Base-by-base conservation (phyloP, 2,888 invertebrate species). In the Zonitis immaculata region DNA sequence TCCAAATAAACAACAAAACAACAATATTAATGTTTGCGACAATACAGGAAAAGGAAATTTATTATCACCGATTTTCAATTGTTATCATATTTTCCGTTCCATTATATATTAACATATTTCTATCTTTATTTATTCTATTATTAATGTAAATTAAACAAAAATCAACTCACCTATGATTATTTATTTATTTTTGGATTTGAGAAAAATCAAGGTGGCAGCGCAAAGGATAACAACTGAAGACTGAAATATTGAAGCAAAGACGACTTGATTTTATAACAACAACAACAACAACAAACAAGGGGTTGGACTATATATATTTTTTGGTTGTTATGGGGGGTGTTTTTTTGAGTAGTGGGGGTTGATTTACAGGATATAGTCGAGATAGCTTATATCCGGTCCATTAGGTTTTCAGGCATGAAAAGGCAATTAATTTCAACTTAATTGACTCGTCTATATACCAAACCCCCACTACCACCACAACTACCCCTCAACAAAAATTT, bases 51-150 rank as follows among this genome's bases (percentile, higher is more conserved):
- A 70, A 72, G 73, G 74, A 73, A 73, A 71, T 66, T 68, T 69
- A 73, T 74, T 74, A 74, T 74, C 73, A 70, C 64, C 71, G 71
- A 73, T 73, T 73, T 74, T 71, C 73, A 73, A 73, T 73, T 71
- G 71, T 68, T 66, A 69, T 69, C 68, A 72, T 69, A 69, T 73
- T 52, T 73, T 71, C 72, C 71, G 71, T 68, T 68, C 62, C 51
- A 57, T 56, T 60, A 35, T 35, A 16, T 16, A 35, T 12, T 16
- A 16, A 6, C 4, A 32, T 32, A 7, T 12, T 12, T 27, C 35
- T 35, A 35, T 35, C 16, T 35, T 16, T 35, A 35, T 35, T n/a
- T n/a, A n/a, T n/a, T n/a, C 16, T 16, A 35, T 35, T 16, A 18
- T 26, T 22, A 16, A 11, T n/a, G n/a, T n/a, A n/a, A n/a, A n/a